phyloP scores from a whole-genome alignment of 2,888 invertebrate genomes.

The Chalcosyrphus nemorum region DNA sequence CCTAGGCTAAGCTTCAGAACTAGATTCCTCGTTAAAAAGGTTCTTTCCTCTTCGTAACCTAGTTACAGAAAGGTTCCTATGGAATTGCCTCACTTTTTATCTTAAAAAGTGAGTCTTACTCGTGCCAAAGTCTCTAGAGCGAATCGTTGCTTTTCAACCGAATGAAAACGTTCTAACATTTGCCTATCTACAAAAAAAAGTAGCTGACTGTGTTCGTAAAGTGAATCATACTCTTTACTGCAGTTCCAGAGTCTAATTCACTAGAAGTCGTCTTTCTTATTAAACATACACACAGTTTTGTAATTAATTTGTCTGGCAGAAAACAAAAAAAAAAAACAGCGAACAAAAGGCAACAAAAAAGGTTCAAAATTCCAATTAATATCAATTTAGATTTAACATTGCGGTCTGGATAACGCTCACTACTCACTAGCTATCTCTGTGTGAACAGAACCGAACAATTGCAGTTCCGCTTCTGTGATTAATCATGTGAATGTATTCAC shows the following conservation, averaged over 20 bases:
- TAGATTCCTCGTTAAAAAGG: too few relatives aligned
- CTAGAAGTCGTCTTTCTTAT: neutral
- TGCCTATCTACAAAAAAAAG: neutral
- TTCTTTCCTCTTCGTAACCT: too few relatives aligned
- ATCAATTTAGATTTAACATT: conserved; percentile 37
- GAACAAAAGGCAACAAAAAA: neutral
- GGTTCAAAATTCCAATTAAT: conserved; percentile 32
- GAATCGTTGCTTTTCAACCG: neutral
- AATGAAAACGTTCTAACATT: neutral
- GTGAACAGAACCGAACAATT: conserved; percentile 23
- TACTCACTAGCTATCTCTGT: neutral
- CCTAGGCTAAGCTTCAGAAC: too few relatives aligned
- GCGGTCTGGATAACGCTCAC: conserved; percentile 17
- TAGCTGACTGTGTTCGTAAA: too few relatives aligned
- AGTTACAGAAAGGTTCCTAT: too few relatives aligned
- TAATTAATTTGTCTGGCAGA: conserved; percentile 29
- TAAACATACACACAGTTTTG: neutral
- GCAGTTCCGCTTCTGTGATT: conserved; percentile 43
- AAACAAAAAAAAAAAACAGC: neutral
- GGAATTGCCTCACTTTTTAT: too few relatives aligned
- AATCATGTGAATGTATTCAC: conserved; percentile 30
- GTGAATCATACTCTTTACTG: neutral
- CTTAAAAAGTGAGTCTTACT: neutral
- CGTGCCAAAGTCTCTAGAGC: neutral
- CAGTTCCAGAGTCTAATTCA: conserved; percentile 1